Base-by-base conservation (phyloP, 2,888 invertebrate species). In the Apocheima hispidaria region DNA sequence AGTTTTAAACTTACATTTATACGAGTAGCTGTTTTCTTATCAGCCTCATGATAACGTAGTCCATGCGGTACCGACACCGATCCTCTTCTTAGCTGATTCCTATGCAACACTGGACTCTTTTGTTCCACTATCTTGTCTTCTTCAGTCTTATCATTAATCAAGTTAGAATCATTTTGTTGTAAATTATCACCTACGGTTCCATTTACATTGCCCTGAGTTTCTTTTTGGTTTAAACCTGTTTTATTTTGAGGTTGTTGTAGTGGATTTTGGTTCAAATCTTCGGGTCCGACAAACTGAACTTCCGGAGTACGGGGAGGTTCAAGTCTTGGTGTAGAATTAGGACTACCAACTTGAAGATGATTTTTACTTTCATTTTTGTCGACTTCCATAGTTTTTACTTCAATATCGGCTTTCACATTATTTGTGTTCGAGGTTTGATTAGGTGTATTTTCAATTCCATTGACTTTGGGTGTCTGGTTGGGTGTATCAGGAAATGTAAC, bases 51-150 rank as follows among this genome's bases (percentile, higher is more conserved):
- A 14, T 95, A 86, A 73, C 95, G 94, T 46, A 95, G 87, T 63
- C 86, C 88, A 66, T 92, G 87, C 1, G 96, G 96, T 76, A 95
- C 88, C 0, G 96, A 96, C 48, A 95, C 93, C 2, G 95, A 95
- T 59, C 94, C 94, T 63, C 94, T 93, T 44, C 95, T 91, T 36
- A 93, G 55, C 33, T 73, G 63, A 30, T 73, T 75, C 23, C 84
- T 83, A 28, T 78, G 77, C 6, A 75, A 68, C 2, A 84, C 66
- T 5, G 80, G 78, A 66, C 75, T 79, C 0, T 79, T 79, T 12
- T 64, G 65, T 44, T 68, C 69, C 2, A 57, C 43, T 28, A 65
- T 62, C n/a, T 55, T 63, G 18, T 36, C 41, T 10, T 53, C 63
- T 36, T 51, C 50, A n/a, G 33, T 20, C 16, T 38, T 14, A 53